phyloP scores from a whole-genome alignment of 1,140 invertebrate genomes.

The Musca vetustissima region DNA sequence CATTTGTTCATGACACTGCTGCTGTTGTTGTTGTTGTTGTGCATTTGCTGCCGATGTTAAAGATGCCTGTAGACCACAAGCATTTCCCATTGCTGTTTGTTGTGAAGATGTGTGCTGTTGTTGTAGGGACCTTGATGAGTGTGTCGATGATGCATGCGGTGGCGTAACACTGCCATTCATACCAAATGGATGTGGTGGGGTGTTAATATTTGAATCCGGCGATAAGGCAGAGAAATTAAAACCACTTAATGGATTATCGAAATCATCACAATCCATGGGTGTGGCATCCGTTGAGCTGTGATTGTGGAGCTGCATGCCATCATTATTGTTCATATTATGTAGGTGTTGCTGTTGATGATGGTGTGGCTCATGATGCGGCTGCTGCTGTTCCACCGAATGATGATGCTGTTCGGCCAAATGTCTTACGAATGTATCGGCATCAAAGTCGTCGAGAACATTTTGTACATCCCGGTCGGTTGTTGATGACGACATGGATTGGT shows the following conservation, averaged over 20 bases:
- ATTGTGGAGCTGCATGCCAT: background rate
- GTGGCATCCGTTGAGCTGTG: constrained; percentile 30
- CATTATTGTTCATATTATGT: constrained; percentile 13
- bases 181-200: constrained; percentile 37
- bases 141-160: background rate
- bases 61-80: too few relatives aligned
- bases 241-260: constrained; percentile 49
- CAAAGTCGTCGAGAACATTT: constrained; percentile 10
- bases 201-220: constrained; percentile 34
- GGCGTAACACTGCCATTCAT: constrained; percentile 27
- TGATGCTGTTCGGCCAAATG: constrained; percentile 22
- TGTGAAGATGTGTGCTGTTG: background rate
- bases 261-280: constrained; percentile 55
- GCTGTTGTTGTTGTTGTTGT: background rate
- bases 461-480: background rate
- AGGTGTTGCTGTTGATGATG: constrained; percentile 20
- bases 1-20: constrained; percentile 27
- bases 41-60: background rate
- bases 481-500: background rate
- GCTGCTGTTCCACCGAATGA: constrained; percentile 15
- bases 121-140: background rate
- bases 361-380: constrained; percentile 14
- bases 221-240: constrained; percentile 38
- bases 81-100: background rate
- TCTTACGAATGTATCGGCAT: constrained; percentile 5